phyloP scores from a whole-genome alignment of 1,140 invertebrate genomes.

The Procambarus clarkii region DNA sequence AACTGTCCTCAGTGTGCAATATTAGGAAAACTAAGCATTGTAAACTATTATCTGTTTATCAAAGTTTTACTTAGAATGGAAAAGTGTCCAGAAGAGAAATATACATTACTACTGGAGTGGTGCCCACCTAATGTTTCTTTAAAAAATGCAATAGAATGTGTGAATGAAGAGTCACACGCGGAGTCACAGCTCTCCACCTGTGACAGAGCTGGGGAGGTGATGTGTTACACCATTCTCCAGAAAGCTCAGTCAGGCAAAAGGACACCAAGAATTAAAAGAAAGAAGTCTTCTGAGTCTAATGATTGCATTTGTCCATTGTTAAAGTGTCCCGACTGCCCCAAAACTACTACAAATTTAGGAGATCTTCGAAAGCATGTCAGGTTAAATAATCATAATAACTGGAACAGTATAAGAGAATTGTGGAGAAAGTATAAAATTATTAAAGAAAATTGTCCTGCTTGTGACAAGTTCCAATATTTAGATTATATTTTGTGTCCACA shows the following conservation, averaged over 20 bases:
- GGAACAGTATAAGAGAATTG: slow-evolving; percentile 17
- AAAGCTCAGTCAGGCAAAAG: not conserved
- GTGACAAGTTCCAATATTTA: not conserved
- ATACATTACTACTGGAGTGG: slow-evolving; percentile 10
- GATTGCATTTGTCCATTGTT: slow-evolving; percentile 47
- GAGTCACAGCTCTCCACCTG: not conserved
- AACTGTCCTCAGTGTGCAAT: slow-evolving; percentile 37
- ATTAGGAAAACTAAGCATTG: slow-evolving; percentile 22
- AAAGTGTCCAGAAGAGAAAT: slow-evolving; percentile 8
- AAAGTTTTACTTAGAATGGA: slow-evolving; percentile 24
- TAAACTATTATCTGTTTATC: slow-evolving; percentile 45
- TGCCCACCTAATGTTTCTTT: not conserved
- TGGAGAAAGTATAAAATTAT: slow-evolving; percentile 53
- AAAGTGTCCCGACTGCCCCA: slow-evolving; percentile 44
- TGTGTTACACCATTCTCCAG: slow-evolving; percentile 34
- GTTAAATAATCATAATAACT: slow-evolving; percentile 33
- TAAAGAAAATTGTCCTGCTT: slow-evolving; percentile 43
- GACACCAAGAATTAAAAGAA: not conserved
- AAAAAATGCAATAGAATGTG: not conserved
- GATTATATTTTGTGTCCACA: slow-evolving; percentile 50
- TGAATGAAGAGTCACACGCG: not conserved
- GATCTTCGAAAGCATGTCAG: slow-evolving; percentile 45
- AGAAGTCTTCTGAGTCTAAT: not conserved
- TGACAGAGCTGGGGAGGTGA: not conserved
- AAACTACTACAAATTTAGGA: slow-evolving; percentile 22